Base-by-base conservation (phyloP, 1,140 invertebrate genomes). In the Anthonomus grandis region DNA sequence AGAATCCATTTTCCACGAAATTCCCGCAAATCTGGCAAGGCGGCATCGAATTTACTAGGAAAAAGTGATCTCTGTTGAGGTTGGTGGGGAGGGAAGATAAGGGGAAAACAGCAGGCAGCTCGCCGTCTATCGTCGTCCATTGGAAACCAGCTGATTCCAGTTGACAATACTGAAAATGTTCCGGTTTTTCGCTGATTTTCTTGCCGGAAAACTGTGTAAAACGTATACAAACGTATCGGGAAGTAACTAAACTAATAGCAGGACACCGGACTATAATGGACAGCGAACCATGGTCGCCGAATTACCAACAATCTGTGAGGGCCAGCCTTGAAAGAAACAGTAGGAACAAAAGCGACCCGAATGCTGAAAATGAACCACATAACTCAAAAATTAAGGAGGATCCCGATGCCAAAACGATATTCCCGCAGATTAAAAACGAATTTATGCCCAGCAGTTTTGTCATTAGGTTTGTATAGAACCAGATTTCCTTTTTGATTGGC, bases 81-180 rank as follows among this genome's bases (percentile, higher is more conserved):
- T n/a, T n/a, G n/a, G n/a, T n/a, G n/a, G n/a, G 55, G 13, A 41
- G 47, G 45, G 53, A 41, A 57, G 46, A 50, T 38, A 57, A 57
- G 55, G n/a, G 38, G 55, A 39, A 57, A 47, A 37, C 41, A 52
- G 57, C 49, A 48, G 39, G 49, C 48, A 42, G 52, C 41, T 45
- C 57, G 57, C 46, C 52, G 44, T 27, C 25, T 55, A 41, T 22
- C 57, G 60, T 70, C 66, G 66, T 64, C 68, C 69, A 69, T 70
- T 68, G 69, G 63, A 63, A 64, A 69, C 67, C 69, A 70, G 67
- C 67, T 70, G 69, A 70, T 69, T 66, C 63, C 48, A 68, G 63
- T 68, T 70, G 69, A 67, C 66, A 68, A 67, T 68, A 70, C 67
- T 66, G 67, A 70, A 69, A 69, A 70, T 69, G 69, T 65, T 68